These are phyloP conservation scores for Tethea ocularis DNA, from an alignment of 2,888 invertebrate species.

Conservation along the genomic window DNA sequence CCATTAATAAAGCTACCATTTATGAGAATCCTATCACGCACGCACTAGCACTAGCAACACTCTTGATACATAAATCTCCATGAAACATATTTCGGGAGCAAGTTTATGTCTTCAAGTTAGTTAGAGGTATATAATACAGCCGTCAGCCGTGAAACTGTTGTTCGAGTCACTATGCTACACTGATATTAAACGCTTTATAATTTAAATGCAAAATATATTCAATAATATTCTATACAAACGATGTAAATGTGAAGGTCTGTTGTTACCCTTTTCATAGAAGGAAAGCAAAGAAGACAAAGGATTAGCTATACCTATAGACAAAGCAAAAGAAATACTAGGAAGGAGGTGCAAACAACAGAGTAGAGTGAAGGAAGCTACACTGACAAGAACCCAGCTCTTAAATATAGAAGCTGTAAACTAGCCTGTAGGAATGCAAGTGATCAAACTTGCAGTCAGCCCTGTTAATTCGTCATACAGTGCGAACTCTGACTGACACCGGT, in stretches of 20 bases:
- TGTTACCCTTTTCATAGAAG: too few species aligned
- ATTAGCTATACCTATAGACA: too few species aligned
- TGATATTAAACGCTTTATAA: background rate
- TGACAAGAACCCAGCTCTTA: too few species aligned
- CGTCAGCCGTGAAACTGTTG: background rate
- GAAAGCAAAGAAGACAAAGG: too few species aligned
- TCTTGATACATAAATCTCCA: conserved; percentile 3
- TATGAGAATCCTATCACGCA: background rate
- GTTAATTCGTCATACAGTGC: too few species aligned
- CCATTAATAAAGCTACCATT: background rate
- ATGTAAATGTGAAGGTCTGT: background rate
- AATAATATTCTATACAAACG: background rate
- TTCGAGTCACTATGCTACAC: background rate
- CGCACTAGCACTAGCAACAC: background rate
- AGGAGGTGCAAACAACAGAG: too few species aligned
- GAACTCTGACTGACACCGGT: too few species aligned
- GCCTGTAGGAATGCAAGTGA: too few species aligned
- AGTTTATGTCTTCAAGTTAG: background rate
- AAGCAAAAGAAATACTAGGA: too few species aligned
- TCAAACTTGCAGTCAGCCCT: too few species aligned
- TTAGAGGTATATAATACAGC: background rate
- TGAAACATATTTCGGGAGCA: background rate
- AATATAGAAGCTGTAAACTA: too few species aligned
- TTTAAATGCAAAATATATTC: background rate
- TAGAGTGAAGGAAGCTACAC: too few species aligned